Conservation (phyloP, 2,113 vertebrate genomes). For the Corythornis madagascariensis region DNA sequence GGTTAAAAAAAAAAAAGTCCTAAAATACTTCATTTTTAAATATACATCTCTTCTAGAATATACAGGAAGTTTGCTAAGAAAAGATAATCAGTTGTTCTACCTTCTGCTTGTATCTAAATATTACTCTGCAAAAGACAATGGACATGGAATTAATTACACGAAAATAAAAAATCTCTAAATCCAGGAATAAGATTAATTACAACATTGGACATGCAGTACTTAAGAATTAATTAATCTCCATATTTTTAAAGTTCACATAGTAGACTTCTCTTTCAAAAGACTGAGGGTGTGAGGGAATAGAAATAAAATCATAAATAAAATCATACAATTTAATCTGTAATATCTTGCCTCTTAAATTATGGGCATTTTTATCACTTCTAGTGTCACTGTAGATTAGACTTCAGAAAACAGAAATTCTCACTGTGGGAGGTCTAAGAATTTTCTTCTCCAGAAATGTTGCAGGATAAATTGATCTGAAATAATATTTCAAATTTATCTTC, state of each 20-base stretch:
- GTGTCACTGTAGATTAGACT: neutral
- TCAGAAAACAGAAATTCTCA: neutral
- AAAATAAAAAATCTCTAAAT: neutral
- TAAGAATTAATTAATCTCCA: neutral
- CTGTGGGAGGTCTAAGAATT: neutral
- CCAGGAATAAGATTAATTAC: neutral
- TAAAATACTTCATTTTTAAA: neutral
- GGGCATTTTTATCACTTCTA: neutral
- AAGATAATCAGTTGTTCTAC: neutral
- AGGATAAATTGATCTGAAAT: neutral
- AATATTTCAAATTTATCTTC: neutral
- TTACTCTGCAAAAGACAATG: neutral
- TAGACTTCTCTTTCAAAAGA: neutral
- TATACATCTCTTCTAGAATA: neutral
- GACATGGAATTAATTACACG: neutral
- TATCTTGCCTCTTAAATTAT: neutral
- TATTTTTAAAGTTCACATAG: neutral
- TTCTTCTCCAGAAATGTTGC: neutral
- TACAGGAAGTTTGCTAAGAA: neutral
- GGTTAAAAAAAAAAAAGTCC: neutral
- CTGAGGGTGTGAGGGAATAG: fast-evolving
- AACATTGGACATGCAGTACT: neutral
- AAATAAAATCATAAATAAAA: neutral
- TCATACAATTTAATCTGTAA: neutral
- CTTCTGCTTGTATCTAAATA: neutral